These are phyloP conservation scores for Zygaena filipendulae DNA, from an alignment of 2,888 invertebrate species.

Conservation along the genomic window DNA sequence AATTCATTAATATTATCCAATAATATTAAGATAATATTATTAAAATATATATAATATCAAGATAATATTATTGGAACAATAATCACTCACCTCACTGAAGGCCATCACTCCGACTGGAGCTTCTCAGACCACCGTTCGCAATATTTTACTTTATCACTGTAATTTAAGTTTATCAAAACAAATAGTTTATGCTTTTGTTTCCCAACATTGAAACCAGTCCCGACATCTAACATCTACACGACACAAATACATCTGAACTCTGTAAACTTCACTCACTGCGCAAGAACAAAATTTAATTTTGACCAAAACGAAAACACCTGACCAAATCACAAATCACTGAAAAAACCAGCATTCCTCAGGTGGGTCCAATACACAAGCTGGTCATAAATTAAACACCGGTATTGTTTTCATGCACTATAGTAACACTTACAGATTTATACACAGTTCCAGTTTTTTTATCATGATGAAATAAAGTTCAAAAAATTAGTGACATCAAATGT, in stretches of 20 bases:
- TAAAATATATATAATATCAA: too few species aligned
- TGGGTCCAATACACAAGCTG: slow-evolving; percentile 59
- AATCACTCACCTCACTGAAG: slow-evolving; percentile 78
- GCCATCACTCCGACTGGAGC: slow-evolving; percentile 75
- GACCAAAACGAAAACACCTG: slow-evolving; percentile 67
- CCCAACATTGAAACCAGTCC: slow-evolving; percentile 65
- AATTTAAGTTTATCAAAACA: slow-evolving; percentile 66
- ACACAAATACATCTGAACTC: slow-evolving; percentile 64
- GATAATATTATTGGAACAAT: not conserved
- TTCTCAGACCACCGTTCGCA: slow-evolving; percentile 64
- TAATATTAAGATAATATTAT: too few species aligned
- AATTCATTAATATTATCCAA: too few species aligned
- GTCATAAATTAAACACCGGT: too few species aligned
- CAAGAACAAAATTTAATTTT: slow-evolving; percentile 65
- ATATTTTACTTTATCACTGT: slow-evolving; percentile 44
- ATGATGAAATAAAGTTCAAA: slow-evolving; percentile 44
- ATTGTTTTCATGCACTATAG: too few species aligned
- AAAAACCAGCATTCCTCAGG: slow-evolving; percentile 74
- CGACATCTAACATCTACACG: slow-evolving; percentile 64
- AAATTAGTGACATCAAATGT: slow-evolving; percentile 49
- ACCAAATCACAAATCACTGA: slow-evolving; percentile 71
- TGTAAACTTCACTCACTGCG: slow-evolving; percentile 64
- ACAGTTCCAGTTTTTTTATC: too few species aligned
- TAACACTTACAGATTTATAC: too few species aligned
- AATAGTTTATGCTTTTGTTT: slow-evolving; percentile 66